Conservation (phyloP, 2,888 invertebrate species). For the Xestia xanthographa region DNA sequence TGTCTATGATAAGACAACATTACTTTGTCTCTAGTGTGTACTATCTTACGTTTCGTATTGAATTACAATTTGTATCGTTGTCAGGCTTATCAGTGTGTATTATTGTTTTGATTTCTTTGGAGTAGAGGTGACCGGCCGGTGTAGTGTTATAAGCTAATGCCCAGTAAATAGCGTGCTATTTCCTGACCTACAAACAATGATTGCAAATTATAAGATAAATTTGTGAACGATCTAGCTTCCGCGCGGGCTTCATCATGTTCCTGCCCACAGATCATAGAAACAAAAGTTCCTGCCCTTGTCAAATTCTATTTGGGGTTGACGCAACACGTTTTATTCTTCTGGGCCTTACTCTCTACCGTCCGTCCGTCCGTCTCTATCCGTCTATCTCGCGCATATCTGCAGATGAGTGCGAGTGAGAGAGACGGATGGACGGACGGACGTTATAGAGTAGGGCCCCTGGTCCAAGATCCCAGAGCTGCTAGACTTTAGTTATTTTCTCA, state of each 20-base stretch:
- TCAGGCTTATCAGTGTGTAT: slow-evolving; percentile 15
- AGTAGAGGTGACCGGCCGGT: slow-evolving; percentile 11
- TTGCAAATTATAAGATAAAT: neutral
- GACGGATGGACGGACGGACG: too few species aligned
- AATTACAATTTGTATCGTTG: neutral
- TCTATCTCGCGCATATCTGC: too few species aligned
- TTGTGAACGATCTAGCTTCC: neutral
- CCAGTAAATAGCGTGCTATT: neutral
- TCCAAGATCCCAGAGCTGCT: too few species aligned
- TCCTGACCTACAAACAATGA: neutral
- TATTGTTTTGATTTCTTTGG: slow-evolving; percentile 43
- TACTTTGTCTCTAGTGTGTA: neutral
- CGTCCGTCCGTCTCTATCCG: too few species aligned
- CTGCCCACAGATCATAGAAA: too few species aligned
- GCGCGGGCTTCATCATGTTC: neutral
- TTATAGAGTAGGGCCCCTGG: too few species aligned
- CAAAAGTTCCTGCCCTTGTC: too few species aligned
- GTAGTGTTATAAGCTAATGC: neutral
- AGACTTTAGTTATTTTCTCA: too few species aligned
- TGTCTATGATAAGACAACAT: neutral
- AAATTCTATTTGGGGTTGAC: too few species aligned
- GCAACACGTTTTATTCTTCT: too few species aligned
- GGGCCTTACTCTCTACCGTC: too few species aligned
- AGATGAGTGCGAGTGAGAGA: too few species aligned
- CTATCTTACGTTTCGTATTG: slow-evolving; percentile 2